A percentile compares a stretch with the other conserved stretches of the same genome.
Evolutionary conservation across 2,888 invertebrate species (phyloP).

Genomic region (Rhimphoctona megacephalus): DNA sequence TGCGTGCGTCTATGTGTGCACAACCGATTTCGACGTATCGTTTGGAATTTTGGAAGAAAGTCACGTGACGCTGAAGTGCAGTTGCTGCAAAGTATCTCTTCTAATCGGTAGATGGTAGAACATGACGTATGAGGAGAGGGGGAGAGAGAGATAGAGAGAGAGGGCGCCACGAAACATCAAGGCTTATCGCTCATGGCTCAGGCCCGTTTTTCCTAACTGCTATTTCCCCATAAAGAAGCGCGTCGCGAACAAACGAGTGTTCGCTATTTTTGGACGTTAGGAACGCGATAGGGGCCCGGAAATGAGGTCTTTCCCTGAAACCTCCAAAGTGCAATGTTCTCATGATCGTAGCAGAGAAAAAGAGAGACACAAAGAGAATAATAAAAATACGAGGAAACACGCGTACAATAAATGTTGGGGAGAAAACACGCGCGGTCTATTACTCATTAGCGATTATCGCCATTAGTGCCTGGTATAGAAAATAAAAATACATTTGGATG

Average conservation of each 20-base stretch:
- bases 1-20: neutral
- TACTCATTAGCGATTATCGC: constrained; percentile 58
- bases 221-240: constrained; percentile 5
- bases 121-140: neutral
- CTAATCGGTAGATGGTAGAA: constrained; percentile 24
- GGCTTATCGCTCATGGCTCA: constrained; percentile 47
- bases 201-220: constrained; percentile 11
- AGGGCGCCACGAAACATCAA: constrained; percentile 4
- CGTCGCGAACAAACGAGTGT: constrained; percentile 20
- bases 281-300: constrained; percentile 49
- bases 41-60: constrained; percentile 44
- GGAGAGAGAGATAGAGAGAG: neutral
- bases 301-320: constrained; percentile 18
- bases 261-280: constrained; percentile 59
- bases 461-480: constrained; percentile 29
- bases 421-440: constrained; percentile 32
- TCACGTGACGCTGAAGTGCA: constrained; percentile 21
- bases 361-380: neutral
- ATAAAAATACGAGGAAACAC: neutral
- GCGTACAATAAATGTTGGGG: neutral
- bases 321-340: constrained; percentile 46
- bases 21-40: constrained; percentile 6
- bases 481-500: constrained; percentile 36
- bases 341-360: neutral
- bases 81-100: constrained; percentile 17